Base-by-base conservation (phyloP, 2,888 invertebrate genomes). In the Anthoptus insignis region DNA sequence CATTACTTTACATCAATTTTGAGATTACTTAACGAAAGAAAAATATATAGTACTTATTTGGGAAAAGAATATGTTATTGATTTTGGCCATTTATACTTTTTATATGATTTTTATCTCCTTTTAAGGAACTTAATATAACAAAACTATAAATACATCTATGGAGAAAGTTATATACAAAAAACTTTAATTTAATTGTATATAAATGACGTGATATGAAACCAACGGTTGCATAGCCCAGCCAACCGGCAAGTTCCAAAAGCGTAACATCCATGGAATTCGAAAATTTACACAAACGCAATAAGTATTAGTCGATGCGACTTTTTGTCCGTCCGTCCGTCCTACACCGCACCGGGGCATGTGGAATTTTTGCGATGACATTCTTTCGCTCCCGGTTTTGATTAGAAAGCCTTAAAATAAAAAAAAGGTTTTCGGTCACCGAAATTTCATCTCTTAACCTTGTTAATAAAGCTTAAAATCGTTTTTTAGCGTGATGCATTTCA, bases 241-340 rank as follows among this genome's bases (percentile, higher is more conserved):
- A 45, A 70, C 73, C 75, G 76, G 73, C 75, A 73, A 64, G 50
- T 42, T 34, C 27, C 66, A 61, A 65, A 78, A 76, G 64, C 76
- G 74, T 73, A 77, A 70, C 77, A 72, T 74, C 70, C 60, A 66
- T 72, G 81, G 89, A 87, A 88, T 87, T 76, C 80, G 73, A 84
- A 91, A 89, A 90, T 91, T 89, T 90, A 91, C 89, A 89, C 90
- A 90, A 88, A 80, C 85, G 79, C 80, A 79, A 78, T 77, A 80
- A 80, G 86, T 90, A 91, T 91, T 84, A 87, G 87, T 81, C 80
- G 81, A 87, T 87, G 79, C 83, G 67, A 81, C 81, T 91, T 91
- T 91, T 91, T 91, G 87, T 79, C 78, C 75, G 79, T 73, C 75
- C 72, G 77, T 74, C 76, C 71, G 69, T 71, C 74, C 73, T 72